Conservation (phyloP, 1,140 invertebrate species). For the Ceratosolen solmsi region DNA sequence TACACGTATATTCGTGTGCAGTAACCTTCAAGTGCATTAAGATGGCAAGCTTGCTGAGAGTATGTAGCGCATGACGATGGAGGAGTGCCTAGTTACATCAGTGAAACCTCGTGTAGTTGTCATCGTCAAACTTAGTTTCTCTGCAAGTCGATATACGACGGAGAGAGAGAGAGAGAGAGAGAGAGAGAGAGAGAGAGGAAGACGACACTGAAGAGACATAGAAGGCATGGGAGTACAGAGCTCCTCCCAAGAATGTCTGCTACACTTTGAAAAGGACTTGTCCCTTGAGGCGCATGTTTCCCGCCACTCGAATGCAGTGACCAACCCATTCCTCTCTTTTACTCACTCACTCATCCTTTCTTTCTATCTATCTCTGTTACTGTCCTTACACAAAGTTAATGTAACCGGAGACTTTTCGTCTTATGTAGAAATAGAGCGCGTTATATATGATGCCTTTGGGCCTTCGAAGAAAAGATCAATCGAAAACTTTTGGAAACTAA, state of each 20-base stretch:
- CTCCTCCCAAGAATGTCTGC: constrained; percentile 35
- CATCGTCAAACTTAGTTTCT: too few species aligned
- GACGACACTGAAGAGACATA: neutral
- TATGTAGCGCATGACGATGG: too few species aligned
- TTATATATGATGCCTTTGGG: constrained; percentile 29
- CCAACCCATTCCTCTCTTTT: neutral
- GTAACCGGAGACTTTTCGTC: neutral
- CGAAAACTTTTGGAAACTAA: constrained; percentile 41
- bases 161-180: constrained; percentile 9
- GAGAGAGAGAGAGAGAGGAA: neutral
- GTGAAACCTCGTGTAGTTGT: too few species aligned
- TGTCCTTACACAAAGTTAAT: neutral
- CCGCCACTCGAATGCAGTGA: neutral
- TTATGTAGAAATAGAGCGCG: neutral
- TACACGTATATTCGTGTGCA: too few species aligned
- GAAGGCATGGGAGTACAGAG: neutral
- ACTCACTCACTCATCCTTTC: neutral
- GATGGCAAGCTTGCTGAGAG: too few species aligned
- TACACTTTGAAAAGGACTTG: constrained; percentile 48
- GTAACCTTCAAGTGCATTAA: too few species aligned
- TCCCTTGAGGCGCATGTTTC: constrained; percentile 40
- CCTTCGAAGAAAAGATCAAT: constrained; percentile 37
- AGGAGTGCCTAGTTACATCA: too few species aligned
- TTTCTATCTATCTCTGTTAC: neutral
- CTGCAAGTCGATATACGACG: too few species aligned